phyloP scores from a whole-genome alignment of 2,113 vertebrate genomes.

The Lepisosteus osseus region DNA sequence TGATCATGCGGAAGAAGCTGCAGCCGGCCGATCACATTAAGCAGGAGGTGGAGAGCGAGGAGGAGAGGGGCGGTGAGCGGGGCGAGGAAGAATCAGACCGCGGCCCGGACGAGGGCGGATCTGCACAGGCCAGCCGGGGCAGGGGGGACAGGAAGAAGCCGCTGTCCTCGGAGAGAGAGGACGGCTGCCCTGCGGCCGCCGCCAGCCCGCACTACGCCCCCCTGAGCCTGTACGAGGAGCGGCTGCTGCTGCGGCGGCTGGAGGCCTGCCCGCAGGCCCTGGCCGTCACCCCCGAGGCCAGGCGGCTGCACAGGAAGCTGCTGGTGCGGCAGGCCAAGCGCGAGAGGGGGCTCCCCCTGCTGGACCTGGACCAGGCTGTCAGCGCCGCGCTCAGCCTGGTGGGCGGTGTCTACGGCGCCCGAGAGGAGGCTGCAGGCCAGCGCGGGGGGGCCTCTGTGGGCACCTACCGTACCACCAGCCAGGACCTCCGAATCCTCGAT shows the following conservation, averaged over 20 bases:
- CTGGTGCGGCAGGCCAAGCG: constrained; percentile 86
- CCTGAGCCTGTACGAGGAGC: constrained; percentile 87
- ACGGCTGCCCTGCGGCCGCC: constrained; percentile 30
- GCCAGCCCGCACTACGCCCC: constrained; percentile 49
- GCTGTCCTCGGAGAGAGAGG: constrained; percentile 56
- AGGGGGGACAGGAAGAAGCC: constrained; percentile 64
- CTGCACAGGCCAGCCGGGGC: constrained; percentile 24
- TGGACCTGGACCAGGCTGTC: constrained; percentile 85
- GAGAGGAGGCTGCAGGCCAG: constrained; percentile 53
- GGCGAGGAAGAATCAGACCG: constrained; percentile 63
- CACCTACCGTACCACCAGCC: constrained; percentile 76
- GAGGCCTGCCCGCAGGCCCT: constrained; percentile 81
- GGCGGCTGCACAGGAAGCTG: constrained; percentile 83
- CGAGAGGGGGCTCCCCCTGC: constrained; percentile 82
- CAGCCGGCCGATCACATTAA: constrained; percentile 79
- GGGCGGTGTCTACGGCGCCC: constrained; percentile 79
- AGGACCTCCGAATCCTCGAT: constrained; percentile 87
- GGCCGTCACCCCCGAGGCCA: constrained; percentile 82
- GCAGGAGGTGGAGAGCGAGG: constrained; percentile 87
- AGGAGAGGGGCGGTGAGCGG: constrained; percentile 69
- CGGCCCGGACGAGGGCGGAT: background rate
- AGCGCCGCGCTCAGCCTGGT: constrained; percentile 83
- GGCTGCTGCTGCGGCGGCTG: constrained; percentile 79
- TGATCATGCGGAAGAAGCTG: constrained; percentile 75
- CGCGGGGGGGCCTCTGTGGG: constrained; percentile 44